A percentile compares a stretch with the other conserved stretches of the same genome.
These are phyloP conservation scores for Dissostichus mawsoni DNA, from an alignment of 2,113 vertebrate species.

Conservation along the genomic window DNA sequence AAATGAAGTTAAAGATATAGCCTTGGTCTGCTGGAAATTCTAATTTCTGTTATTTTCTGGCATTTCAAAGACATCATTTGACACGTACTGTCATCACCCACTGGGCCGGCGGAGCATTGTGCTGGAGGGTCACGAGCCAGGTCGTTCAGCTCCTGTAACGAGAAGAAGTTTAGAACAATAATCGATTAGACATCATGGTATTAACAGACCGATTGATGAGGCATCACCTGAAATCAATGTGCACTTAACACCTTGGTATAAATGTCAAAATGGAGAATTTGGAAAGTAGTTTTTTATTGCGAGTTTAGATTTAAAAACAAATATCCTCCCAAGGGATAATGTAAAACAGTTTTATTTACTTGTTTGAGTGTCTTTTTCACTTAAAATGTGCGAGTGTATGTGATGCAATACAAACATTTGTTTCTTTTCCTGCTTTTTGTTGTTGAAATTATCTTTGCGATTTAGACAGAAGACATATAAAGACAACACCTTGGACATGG, in stretches of 20 bases:
- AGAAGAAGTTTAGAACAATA: constrained; percentile 29
- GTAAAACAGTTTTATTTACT: too few species aligned
- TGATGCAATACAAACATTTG: too few species aligned
- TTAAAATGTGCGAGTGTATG: too few species aligned
- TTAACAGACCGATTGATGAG: constrained; percentile 19
- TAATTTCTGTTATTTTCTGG: too few species aligned
- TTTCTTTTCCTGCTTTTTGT: too few species aligned
- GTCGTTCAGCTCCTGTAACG: constrained; percentile 82
- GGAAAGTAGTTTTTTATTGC: not conserved
- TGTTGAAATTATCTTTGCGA: too few species aligned
- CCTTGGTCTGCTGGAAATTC: not conserved
- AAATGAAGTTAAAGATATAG: not conserved
- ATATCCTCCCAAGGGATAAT: too few species aligned
- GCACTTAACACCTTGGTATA: constrained; percentile 2
- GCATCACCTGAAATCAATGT: not conserved
- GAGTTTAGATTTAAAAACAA: too few species aligned
- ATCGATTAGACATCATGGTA: constrained; percentile 11
- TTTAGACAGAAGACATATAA: too few species aligned
- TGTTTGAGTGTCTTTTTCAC: too few species aligned
- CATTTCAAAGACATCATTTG: not conserved
- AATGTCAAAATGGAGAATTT: not conserved
- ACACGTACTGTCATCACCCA: constrained; percentile 85
- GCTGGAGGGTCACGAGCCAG: constrained; percentile 86
- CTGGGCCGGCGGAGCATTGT: constrained; percentile 86
- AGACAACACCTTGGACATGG: too few species aligned